A percentile compares a stretch with the other conserved stretches of the same genome.
Conservation (phyloP, 1,140 invertebrate species). For the Parapsyche elsis region DNA sequence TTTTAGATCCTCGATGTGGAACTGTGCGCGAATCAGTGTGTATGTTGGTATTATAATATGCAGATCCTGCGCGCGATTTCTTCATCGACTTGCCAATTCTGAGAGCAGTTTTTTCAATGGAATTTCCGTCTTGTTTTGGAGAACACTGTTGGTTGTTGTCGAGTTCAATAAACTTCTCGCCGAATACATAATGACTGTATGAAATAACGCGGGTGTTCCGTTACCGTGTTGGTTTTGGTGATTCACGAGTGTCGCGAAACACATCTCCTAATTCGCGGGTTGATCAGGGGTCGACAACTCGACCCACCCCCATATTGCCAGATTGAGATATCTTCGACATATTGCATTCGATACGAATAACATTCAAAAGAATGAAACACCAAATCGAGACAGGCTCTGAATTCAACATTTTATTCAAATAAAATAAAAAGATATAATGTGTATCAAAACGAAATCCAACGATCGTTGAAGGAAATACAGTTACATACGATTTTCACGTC, state of each 20-base stretch:
- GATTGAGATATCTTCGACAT: too few species aligned
- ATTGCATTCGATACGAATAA: too few species aligned
- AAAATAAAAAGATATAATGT: not conserved
- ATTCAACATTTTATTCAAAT: too few species aligned
- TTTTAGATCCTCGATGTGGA: too few species aligned
- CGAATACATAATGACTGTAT: constrained; percentile 51
- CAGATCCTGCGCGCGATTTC: not conserved
- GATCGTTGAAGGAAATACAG: not conserved
- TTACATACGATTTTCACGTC: not conserved
- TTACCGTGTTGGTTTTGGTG: constrained; percentile 48
- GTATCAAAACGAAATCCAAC: not conserved
- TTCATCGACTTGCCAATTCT: not conserved
- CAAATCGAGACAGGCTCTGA: too few species aligned
- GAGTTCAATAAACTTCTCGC: constrained; percentile 52
- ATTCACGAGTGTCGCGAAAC: constrained; percentile 49
- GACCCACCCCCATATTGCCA: not conserved
- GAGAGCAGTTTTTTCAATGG: constrained; percentile 9
- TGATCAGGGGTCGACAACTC: constrained; percentile 18
- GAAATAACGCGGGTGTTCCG: constrained; percentile 47
- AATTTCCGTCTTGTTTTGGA: constrained; percentile 45
- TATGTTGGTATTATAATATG: too few species aligned
- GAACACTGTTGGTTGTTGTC: constrained; percentile 31
- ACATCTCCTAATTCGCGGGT: constrained; percentile 1
- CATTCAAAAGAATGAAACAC: too few species aligned
- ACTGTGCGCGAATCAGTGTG: too few species aligned